These are phyloP conservation scores for Chrysomallon squamiferum DNA, from an alignment of 1,140 invertebrate species.

Conservation along the genomic window DNA sequence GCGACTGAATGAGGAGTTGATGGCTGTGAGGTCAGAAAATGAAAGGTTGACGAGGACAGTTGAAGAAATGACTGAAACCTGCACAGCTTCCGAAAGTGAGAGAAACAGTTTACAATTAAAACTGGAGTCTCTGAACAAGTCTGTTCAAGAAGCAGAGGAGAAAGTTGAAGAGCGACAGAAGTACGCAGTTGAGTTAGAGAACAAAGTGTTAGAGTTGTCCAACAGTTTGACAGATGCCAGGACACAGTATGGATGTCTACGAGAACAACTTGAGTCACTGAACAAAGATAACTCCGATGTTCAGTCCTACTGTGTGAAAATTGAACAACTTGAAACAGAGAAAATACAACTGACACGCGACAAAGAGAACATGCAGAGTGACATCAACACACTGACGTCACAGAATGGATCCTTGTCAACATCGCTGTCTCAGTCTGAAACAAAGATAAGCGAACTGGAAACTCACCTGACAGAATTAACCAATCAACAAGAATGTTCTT, in stretches of 20 bases:
- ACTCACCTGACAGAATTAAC: background rate
- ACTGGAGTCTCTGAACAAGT: slow-evolving; percentile 11
- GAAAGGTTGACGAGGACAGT: slow-evolving; percentile 22
- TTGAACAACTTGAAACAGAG: slow-evolving; percentile 17
- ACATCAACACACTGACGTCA: too few species aligned
- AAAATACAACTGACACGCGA: background rate
- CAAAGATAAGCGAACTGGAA: background rate
- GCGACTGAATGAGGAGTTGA: slow-evolving; percentile 35
- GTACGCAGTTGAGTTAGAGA: slow-evolving; percentile 47
- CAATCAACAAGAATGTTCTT: slow-evolving; percentile 62
- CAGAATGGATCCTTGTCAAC: too few species aligned
- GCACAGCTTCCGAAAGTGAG: slow-evolving; percentile 13
- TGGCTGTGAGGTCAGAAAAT: slow-evolving; percentile 18
- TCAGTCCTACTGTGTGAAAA: slow-evolving; percentile 4
- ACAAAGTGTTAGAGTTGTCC: slow-evolving; percentile 48
- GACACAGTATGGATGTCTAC: slow-evolving; percentile 38
- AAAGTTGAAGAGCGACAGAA: slow-evolving; percentile 38
- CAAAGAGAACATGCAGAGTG: too few species aligned
- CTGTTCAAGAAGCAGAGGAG: slow-evolving; percentile 19
- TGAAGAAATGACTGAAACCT: slow-evolving; percentile 17
- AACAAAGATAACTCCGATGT: slow-evolving; percentile 2
- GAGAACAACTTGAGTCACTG: slow-evolving; percentile 26
- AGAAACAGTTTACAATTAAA: slow-evolving; percentile 6
- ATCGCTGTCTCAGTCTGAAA: background rate
- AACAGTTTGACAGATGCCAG: slow-evolving; percentile 40